Evolutionary conservation across 2,888 invertebrate species (phyloP), one percentile per base, ranked within the genome.

Genomic region (Xanthia icteritia): DNA sequence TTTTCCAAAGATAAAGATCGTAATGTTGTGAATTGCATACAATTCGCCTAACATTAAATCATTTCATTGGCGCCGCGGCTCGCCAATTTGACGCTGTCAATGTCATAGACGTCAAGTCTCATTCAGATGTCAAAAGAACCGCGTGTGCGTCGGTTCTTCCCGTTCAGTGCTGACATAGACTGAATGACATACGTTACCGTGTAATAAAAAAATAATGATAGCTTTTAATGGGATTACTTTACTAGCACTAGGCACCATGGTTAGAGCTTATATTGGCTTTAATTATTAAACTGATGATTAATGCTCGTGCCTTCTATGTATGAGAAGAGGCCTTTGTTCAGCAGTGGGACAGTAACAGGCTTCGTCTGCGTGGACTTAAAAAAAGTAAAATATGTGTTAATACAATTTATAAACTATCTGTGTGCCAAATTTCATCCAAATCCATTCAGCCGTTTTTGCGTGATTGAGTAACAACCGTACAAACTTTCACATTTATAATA

Each of bases 211-310:
- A 17, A 48, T 45, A 15, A 45, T 45, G n/a, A 56, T 13, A 56
- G 4, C 5, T 27, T 56, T 0, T 56, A 27, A 13, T 13, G 13
- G 13, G 0, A 5, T n/a, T 27, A 13, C 13, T n/a, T 27, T 27
- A 56, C n/a, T 0, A 3, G 0, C 15, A 56, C n/a, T 0, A 3
- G 0, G 9, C 9, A 23, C 0, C 23, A 36, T 61, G 2, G 2
- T 61, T 2, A 20, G 31, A 61, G 11, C 20, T 13, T 36, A 5
- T 8, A 23, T 23, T 23, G 13, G 13, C 36, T 63, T 13, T 23
- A 36, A 23, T 23, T 13, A 63, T 63, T 23, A 36, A 23, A 63
- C 23, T 36, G 36, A 23, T 36, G 36, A 15, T 15, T 1, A 58
- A 36, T 63, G 23, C 61, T 63, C 6, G 36, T 36, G 61, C 11